Conservation (phyloP, 2,113 vertebrate species). For the Ailurus styani region DNA sequence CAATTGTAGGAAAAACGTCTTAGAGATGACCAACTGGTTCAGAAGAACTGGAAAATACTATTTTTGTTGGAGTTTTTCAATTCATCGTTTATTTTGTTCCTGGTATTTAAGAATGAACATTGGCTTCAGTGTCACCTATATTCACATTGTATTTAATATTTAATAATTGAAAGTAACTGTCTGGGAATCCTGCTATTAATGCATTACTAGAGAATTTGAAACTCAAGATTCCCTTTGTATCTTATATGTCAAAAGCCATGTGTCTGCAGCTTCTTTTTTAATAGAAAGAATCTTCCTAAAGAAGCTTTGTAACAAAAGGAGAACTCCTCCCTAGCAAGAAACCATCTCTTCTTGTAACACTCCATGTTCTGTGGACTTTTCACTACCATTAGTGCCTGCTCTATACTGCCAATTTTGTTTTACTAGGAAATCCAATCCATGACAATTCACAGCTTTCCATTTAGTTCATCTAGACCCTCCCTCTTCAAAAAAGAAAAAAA, state of each 20-base stretch:
- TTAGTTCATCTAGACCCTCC: conserved; percentile 22
- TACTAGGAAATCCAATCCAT: conserved; percentile 57
- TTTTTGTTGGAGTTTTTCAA: conserved; percentile 60
- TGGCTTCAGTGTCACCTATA: conserved; percentile 63
- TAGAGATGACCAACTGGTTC: conserved; percentile 57
- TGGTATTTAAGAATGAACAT: conserved; percentile 81
- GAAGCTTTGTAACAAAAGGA: conserved; percentile 77
- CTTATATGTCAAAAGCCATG: conserved; percentile 66
- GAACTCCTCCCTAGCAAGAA: conserved; percentile 51
- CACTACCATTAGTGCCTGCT: conserved; percentile 81
- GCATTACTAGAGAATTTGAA: conserved; percentile 76
- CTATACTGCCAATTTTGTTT: conserved; percentile 65
- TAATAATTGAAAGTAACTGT: conserved; percentile 74
- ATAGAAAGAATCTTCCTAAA: conserved; percentile 71
- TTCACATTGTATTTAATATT: conserved; percentile 86
- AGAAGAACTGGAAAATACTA: conserved; percentile 80
- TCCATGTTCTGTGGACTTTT: conserved; percentile 71
- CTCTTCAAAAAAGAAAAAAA: conserved; percentile 31
- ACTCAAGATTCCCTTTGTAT: conserved; percentile 69
- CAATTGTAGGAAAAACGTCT: conserved; percentile 93
- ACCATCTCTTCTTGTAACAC: conserved; percentile 43
- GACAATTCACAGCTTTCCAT: conserved; percentile 64
- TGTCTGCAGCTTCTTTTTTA: conserved; percentile 67
- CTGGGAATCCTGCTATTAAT: conserved; percentile 67
- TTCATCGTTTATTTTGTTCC: conserved; percentile 64